Percentiles rank a stretch among this genome's conserved stretches.
Evolutionary conservation across 37 sponge, comb jelly and placozoan species (phyloP).

Genomic region (Amphimedon queenslandica): DNA sequence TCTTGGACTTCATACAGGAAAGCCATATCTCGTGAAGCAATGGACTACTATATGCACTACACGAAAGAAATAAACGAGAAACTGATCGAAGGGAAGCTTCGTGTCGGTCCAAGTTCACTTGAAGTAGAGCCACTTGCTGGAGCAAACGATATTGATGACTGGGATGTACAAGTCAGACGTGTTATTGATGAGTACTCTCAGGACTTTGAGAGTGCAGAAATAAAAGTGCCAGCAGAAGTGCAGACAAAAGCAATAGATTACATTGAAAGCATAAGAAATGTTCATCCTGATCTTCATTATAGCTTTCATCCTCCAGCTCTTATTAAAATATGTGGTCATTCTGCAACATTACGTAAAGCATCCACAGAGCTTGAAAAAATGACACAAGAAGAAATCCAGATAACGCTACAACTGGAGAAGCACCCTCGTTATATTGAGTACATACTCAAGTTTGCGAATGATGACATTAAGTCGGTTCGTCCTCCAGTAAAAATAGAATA

Average conservation of each 20-base stretch:
- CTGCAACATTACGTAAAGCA: background rate
- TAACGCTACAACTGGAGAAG: background rate
- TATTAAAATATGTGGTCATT: background rate
- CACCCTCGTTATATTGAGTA: conserved; percentile 5
- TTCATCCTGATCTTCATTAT: background rate
- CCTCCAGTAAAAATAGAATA: background rate
- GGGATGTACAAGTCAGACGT: background rate
- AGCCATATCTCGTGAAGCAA: background rate
- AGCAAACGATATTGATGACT: background rate
- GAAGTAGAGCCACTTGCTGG: background rate
- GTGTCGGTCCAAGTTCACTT: background rate
- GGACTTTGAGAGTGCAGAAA: background rate
- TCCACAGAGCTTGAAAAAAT: background rate
- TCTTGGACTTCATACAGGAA: background rate
- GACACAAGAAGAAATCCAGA: background rate
- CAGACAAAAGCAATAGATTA: conserved; percentile 3
- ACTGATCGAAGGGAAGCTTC: conserved; percentile 1
- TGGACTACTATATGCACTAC: background rate
- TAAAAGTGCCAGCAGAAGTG: background rate
- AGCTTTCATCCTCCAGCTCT: background rate
- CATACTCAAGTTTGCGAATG: conserved; percentile 14
- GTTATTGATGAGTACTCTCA: background rate
- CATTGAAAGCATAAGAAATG: background rate
- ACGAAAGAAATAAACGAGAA: background rate
- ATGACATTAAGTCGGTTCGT: background rate